phyloP scores from a whole-genome alignment of 2,113 vertebrate species.

The Rhinolophus sinicus region DNA sequence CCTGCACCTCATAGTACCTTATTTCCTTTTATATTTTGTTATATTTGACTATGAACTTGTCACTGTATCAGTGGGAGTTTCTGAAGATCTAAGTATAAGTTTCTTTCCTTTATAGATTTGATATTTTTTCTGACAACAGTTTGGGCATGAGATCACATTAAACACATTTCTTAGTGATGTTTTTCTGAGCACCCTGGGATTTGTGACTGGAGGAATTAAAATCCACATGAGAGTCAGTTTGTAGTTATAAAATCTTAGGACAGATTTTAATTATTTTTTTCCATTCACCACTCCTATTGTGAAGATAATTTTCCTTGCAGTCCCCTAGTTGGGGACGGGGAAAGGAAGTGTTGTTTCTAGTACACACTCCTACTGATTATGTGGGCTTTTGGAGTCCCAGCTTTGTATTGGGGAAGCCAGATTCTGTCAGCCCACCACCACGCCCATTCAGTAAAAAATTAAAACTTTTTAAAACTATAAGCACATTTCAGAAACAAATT shows the following conservation, averaged over 20 bases:
- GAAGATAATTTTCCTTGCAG: slow-evolving; percentile 19
- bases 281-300: not conserved
- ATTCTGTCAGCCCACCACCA: not conserved
- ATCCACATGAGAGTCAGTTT: not conserved
- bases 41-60: not conserved
- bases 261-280: not conserved
- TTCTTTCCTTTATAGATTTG: not conserved
- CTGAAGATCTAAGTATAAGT: not conserved
- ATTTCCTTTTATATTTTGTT: not conserved
- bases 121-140: not conserved
- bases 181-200: slow-evolving; percentile 5
- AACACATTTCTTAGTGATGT: slow-evolving; percentile 13
- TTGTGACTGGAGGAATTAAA: not conserved
- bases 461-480: not conserved
- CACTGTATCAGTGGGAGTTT: not conserved
- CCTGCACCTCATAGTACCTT: not conserved
- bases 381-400: not conserved
- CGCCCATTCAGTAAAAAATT: not conserved
- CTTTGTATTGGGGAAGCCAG: not conserved
- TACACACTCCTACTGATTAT: not conserved
- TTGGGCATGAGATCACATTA: slow-evolving; percentile 3
- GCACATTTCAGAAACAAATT: not conserved
- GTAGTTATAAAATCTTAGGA: not conserved
- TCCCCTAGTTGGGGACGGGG: not conserved
- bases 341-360: not conserved